Evolutionary conservation across 2,113 vertebrate species (phyloP).

Genomic region (Cyrtonyx montezumae): DNA sequence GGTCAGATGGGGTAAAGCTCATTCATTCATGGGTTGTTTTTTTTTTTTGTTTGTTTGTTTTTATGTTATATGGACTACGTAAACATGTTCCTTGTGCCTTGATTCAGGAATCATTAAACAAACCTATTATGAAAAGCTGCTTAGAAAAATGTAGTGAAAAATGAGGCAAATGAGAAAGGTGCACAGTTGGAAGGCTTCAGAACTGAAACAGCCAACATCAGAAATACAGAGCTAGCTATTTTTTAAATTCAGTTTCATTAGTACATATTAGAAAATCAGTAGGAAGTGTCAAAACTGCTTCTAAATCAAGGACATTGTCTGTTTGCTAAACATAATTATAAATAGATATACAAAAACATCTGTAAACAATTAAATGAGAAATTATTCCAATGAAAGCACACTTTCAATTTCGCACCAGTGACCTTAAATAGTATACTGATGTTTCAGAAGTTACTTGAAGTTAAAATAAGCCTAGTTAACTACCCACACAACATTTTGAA

Average conservation of each 20-base stretch:
- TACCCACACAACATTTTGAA: background rate
- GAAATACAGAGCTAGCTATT: background rate
- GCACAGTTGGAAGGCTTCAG: background rate
- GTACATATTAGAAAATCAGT: background rate
- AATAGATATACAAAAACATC: background rate
- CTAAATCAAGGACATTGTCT: background rate
- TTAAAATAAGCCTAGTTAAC: background rate
- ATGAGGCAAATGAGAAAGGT: background rate
- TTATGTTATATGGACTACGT: background rate
- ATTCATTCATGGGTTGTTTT: background rate
- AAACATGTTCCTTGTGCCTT: background rate
- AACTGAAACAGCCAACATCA: background rate
- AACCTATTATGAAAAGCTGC: background rate
- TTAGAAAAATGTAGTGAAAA: background rate
- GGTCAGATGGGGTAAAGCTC: background rate
- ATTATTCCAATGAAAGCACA: background rate
- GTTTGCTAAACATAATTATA: background rate
- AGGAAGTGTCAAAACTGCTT: background rate
- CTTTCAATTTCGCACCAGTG: background rate
- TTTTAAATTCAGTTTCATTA: background rate
- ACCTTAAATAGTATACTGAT: background rate
- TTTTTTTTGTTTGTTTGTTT: too few relatives aligned
- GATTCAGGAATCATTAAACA: background rate
- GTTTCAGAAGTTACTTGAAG: background rate
- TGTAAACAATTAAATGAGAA: background rate